A percentile compares a stretch with the other conserved stretches of the same genome.
Evolutionary conservation across 2,113 vertebrate genomes (phyloP).

Genomic region (Megalops atlanticus): DNA sequence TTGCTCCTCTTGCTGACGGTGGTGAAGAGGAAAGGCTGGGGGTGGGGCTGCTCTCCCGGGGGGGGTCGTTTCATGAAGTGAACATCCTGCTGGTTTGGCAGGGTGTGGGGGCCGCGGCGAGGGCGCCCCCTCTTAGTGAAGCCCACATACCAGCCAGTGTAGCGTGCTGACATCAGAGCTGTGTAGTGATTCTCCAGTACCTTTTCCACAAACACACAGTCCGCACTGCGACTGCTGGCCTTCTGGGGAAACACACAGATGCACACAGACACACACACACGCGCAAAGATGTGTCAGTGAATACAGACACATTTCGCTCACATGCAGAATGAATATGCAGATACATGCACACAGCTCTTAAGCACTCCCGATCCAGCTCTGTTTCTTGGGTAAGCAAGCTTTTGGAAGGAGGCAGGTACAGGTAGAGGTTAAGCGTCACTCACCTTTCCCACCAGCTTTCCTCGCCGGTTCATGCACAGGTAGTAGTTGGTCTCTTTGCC

Average conservation of each 20-base stretch:
- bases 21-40: constrained; percentile 84
- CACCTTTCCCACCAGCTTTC: constrained; percentile 87
- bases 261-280: neutral
- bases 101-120: constrained; percentile 80
- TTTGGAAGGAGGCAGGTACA: no score
- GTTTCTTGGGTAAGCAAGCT: no score
- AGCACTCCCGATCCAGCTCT: no score
- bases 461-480: constrained; percentile 87
- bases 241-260: constrained; percentile 51
- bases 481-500: constrained; percentile 87
- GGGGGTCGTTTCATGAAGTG: constrained; percentile 89
- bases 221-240: constrained; percentile 78
- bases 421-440: no score
- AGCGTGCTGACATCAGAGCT: constrained; percentile 83
- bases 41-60: constrained; percentile 75
- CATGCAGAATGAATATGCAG: no score
- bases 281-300: neutral
- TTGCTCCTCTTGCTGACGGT: constrained; percentile 84
- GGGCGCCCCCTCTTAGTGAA: constrained; percentile 86
- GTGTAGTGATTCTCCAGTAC: constrained; percentile 88
- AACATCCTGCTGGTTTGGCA: constrained; percentile 84
- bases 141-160: constrained; percentile 82
- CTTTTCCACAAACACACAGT: constrained; percentile 86
- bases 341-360: no score
- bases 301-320: no score